phyloP scores from a whole-genome alignment of 2,888 invertebrate species.

The Metacarcinus magister region DNA sequence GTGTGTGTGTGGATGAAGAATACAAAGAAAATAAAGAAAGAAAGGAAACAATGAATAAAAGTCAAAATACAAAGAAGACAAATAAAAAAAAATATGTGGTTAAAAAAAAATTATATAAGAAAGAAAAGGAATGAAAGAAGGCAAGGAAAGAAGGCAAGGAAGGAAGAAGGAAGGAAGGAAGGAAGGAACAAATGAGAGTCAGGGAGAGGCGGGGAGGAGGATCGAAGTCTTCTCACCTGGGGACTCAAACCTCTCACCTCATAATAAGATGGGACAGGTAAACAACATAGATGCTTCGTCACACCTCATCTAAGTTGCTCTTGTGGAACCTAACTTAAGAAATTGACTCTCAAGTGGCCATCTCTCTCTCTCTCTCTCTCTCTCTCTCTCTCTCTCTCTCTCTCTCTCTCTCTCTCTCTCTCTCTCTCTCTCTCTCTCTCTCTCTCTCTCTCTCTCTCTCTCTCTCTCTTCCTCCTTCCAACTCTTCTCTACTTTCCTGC shows the following conservation, averaged over 20 bases:
- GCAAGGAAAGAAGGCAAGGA: not conserved
- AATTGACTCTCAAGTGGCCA: not conserved
- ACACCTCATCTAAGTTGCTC: not conserved
- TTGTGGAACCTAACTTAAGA: not conserved
- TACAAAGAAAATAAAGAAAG: not conserved
- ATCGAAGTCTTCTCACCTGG: not conserved
- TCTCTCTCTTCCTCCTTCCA: not conserved
- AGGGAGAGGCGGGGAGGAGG: not conserved
- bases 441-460: too few relatives aligned
- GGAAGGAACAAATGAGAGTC: not conserved
- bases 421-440: too few relatives aligned
- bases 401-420: not conserved
- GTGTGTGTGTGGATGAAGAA: not conserved
- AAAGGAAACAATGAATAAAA: too few relatives aligned
- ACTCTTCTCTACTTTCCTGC: not conserved
- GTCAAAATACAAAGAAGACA: too few relatives aligned
- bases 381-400: not conserved
- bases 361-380: not conserved
- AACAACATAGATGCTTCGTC: not conserved
- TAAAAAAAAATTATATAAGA: too few relatives aligned
- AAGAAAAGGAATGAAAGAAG: not conserved
- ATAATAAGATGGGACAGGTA: not conserved
- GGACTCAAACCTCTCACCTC: not conserved
- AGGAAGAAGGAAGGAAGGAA: not conserved
- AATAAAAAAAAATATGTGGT: too few relatives aligned